phyloP scores from a whole-genome alignment of 2,113 vertebrate genomes.

The Anguilla japonica region DNA sequence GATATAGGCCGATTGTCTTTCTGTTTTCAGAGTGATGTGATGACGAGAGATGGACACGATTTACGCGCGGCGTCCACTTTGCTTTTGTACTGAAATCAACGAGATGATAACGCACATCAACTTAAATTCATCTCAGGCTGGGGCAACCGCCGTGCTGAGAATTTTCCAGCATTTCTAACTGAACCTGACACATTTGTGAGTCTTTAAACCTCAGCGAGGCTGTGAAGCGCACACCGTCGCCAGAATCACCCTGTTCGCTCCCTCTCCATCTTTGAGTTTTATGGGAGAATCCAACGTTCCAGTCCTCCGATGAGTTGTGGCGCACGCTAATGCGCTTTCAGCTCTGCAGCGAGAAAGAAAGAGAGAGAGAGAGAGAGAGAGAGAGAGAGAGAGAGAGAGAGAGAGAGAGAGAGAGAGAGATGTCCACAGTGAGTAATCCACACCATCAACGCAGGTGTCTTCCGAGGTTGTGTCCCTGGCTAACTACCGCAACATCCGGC shows the following conservation, averaged over 20 bases:
- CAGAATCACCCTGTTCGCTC: constrained; percentile 99
- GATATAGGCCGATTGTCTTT: constrained; percentile 90
- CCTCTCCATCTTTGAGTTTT: constrained; percentile 98
- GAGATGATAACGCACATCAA: constrained; percentile 86
- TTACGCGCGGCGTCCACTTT: constrained; percentile 92
- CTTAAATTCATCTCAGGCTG: constrained; percentile 91
- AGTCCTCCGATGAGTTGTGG: constrained; percentile 85
- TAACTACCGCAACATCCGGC: too few relatives aligned
- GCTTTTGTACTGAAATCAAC: constrained; percentile 88
- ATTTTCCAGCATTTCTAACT: constrained; percentile 94
- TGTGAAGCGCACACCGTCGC: constrained; percentile 97
- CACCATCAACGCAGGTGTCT: too few relatives aligned
- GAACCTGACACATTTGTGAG: constrained; percentile 86
- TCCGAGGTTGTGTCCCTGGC: too few relatives aligned
- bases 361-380: too few relatives aligned
- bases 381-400: too few relatives aligned
- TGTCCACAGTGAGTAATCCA: too few relatives aligned
- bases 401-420: too few relatives aligned
- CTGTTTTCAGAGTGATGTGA: constrained; percentile 84
- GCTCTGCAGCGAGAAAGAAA: constrained; percentile 52
- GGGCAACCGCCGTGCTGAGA: constrained; percentile 93
- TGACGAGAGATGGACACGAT: constrained; percentile 88
- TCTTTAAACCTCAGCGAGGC: constrained; percentile 91
- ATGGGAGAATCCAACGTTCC: constrained; percentile 80
- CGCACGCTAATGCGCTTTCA: constrained; percentile 91